Base-by-base conservation (phyloP, 2,888 invertebrate species). In the Fabriciana adippe region DNA sequence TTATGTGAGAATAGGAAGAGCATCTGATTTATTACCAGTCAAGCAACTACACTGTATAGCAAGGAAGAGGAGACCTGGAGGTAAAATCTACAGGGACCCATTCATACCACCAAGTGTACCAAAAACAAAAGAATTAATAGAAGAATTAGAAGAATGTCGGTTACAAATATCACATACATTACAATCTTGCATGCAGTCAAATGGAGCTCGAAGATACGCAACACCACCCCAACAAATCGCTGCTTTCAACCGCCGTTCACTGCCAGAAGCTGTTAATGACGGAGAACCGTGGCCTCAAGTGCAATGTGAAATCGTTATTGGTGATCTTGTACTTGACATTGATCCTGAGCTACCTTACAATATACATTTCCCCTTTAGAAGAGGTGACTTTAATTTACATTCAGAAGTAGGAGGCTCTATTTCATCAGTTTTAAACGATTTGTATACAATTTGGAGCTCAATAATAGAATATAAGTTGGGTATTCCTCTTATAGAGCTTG, bases 171-270 rank as follows among this genome's bases (percentile, higher is more conserved):
- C 97, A 0, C 96, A 97, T 76, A 96, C 97, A 0, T 90, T 98
- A n/a, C 97, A 98, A 79, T 96, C 97, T 0, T 97, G 96, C 76
- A 92, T 97, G 62, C 97, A 97, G 81, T 96, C 97, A 0, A 96
- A 97, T 78, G 97, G 97, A 1, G 94, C 96, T 0, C 88, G 96
- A 66, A 91, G 97, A 41, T 95, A 97, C 75, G 97, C 97, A 0
- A 97, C 97, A 0, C 97, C 97, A 0, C 97, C 97, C 0, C 97
- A 97, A 78, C 97, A 97, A 90, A 96, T 97, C 63, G 96, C 97
- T 0, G 96, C 97, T 0, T 97, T 97, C 77, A 98, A 99, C 85
- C 94, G 96, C 54, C 92, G 96, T 70, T 96, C 97, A 1, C 89
- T 94, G 53, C 96, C 97, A 0, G 97, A 97, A 82, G 87, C 92